Conservation (phyloP, 2,888 invertebrate genomes). For the Chloromyia formosa region DNA sequence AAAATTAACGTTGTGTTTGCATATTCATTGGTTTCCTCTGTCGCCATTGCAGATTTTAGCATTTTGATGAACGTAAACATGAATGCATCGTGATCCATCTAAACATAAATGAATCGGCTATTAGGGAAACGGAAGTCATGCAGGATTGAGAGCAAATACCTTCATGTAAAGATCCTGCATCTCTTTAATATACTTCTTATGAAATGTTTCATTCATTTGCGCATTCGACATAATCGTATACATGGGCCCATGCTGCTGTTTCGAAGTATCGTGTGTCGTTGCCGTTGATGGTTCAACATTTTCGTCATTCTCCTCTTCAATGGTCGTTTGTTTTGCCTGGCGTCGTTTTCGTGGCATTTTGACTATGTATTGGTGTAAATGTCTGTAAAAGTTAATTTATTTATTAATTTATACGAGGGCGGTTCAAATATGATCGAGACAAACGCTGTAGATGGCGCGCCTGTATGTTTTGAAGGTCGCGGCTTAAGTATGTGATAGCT, state of each 20-base stretch:
- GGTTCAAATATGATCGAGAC: too few species aligned
- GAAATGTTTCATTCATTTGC: slow-evolving; percentile 72
- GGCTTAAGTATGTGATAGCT: too few species aligned
- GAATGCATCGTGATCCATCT: slow-evolving; percentile 70
- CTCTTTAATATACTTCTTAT: slow-evolving; percentile 71
- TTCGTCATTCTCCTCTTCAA: slow-evolving; percentile 55
- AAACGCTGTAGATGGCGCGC: too few species aligned
- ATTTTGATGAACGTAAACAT: slow-evolving; percentile 72
- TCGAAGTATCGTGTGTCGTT: slow-evolving; percentile 3
- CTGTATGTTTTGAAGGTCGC: too few species aligned
- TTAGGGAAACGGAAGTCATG: slow-evolving; percentile 33
- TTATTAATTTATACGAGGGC: too few species aligned
- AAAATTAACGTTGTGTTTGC: slow-evolving; percentile 76
- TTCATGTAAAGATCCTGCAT: slow-evolving; percentile 70
- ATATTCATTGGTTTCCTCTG: slow-evolving; percentile 73
- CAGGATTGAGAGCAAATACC: slow-evolving; percentile 62
- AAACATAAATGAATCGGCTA: slow-evolving; percentile 53
- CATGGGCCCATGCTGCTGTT: slow-evolving; percentile 56
- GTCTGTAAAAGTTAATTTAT: too few species aligned
- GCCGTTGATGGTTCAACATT: slow-evolving; percentile 24
- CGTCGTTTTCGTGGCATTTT: slow-evolving; percentile 55
- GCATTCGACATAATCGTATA: slow-evolving; percentile 69
- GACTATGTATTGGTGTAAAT: background rate
- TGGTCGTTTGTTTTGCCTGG: slow-evolving; percentile 45
- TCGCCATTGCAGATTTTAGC: slow-evolving; percentile 71